Percentiles rank a stretch among this genome's conserved stretches.
Evolutionary conservation across 1,140 invertebrate species (phyloP).

Genomic region (Drosophila pseudoobscura): DNA sequence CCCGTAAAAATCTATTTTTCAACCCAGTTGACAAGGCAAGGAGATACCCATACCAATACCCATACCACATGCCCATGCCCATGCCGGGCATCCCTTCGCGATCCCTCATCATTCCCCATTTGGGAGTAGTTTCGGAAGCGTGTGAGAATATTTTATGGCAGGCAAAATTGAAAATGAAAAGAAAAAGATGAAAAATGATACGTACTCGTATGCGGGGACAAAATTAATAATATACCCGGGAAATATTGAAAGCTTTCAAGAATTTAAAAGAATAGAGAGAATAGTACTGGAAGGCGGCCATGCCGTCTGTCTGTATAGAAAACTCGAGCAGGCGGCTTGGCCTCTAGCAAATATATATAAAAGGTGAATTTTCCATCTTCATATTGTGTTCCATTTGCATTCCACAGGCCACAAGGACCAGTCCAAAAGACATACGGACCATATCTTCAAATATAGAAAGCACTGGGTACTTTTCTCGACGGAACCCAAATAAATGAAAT

Average conservation of each 20-base stretch:
- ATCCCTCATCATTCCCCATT: conserved; percentile 29
- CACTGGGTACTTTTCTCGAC: conserved; percentile 26
- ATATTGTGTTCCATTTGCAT: conserved; percentile 56
- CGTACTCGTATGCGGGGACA: conserved; percentile 20
- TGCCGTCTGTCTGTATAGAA: no score
- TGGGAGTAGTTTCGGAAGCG: conserved; percentile 50
- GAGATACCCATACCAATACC: conserved; percentile 1
- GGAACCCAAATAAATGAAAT: no score
- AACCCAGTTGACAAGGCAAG: conserved; percentile 77
- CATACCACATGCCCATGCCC: no score
- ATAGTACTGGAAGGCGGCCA: no score
- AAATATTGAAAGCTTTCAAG: no score
- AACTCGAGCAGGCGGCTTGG: no score
- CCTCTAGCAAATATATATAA: no score
- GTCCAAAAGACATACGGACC: conserved; percentile 39
- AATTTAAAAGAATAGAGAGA: no score
- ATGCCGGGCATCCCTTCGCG: conserved; percentile 28
- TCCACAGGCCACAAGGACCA: conserved; percentile 52
- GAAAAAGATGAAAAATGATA: conserved; percentile 46
- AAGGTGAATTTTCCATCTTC: no score
- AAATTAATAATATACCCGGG: conserved; percentile 32
- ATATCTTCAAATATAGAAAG: conserved; percentile 72
- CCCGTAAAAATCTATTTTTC: conserved; percentile 81
- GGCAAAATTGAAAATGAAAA: conserved; percentile 31
- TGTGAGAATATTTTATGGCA: conserved; percentile 51